Percentiles rank a stretch among this genome's conserved stretches.
Evolutionary conservation across 2,888 invertebrate species (phyloP).

Genomic region (Yponomeuta sedellus): DNA sequence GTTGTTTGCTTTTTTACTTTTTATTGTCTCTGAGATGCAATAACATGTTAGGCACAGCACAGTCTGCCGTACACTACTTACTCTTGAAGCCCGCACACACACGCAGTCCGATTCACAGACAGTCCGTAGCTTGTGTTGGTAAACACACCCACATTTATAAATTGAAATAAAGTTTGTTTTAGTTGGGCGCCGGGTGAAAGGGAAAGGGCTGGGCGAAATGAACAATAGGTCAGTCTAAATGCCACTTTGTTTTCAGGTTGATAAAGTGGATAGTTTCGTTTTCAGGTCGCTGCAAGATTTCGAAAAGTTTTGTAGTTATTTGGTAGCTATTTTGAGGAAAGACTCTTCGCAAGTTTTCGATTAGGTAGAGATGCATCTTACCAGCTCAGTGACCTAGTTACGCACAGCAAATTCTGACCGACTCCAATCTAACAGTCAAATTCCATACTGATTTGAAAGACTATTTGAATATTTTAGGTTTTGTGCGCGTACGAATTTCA

Average conservation of each 20-base stretch:
- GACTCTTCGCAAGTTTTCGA: too few relatives aligned
- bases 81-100: conserved; percentile 61
- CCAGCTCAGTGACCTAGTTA: too few relatives aligned
- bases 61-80: conserved; percentile 20
- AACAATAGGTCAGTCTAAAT: conserved; percentile 11
- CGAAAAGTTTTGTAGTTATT: not conserved
- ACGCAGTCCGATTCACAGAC: conserved; percentile 34
- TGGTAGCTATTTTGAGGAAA: not conserved
- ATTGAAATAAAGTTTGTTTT: conserved; percentile 75
- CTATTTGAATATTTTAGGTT: too few relatives aligned
- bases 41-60: not conserved
- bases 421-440: too few relatives aligned
- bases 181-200: conserved; percentile 72
- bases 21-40: not conserved
- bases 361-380: too few relatives aligned
- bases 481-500: too few relatives aligned
- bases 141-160: conserved; percentile 58
- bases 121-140: conserved; percentile 14
- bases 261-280: not conserved
- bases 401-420: too few relatives aligned
- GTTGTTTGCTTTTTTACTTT: not conserved
- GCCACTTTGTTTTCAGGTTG: conserved; percentile 2
- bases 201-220: conserved; percentile 45
- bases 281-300: not conserved
- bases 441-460: too few relatives aligned